Base-by-base conservation (phyloP, 2,797 vertebrate species). In the Leptatherina wallacei region DNA sequence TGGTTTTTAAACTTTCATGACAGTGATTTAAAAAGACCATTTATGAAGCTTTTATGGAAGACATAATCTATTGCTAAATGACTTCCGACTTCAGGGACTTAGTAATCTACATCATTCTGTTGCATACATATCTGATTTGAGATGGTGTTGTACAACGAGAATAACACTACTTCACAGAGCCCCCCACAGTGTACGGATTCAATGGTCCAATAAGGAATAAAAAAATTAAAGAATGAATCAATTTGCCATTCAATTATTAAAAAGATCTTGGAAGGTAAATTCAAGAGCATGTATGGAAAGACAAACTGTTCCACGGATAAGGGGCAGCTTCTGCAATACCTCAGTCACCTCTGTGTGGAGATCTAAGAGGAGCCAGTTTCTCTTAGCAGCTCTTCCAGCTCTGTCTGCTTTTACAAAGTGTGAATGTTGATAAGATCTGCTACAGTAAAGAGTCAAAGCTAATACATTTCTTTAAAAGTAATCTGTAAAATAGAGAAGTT, bases 61-160 rank as follows among this genome's bases (percentile, higher is more conserved):
- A 73, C 68, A 65, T 10, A 3, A 55, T n/a, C 5, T 49, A 64
- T 62, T 30, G 56, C 61, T 77, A 12, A 62, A 80, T 77, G 27
- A 59, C 29, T 18, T 70, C 71, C 57, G 30, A n/a, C n/a, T n/a
- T 59, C 59, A 1, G 0, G 16, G 35, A 59, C 24, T 49, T 24
- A 30, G 44, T 54, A 54, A 52, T 72, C 20, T 59, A 6, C 65
- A 27, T 66, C 35, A 68, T 70, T 81, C 63, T 32, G 40, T 40
- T 3, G 69, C 38, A 29, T 14, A n/a, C 30, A 10, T 4, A 35
- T 60, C n/a, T 38, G 20, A 59, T 44, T 65, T 40, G 44, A 56
- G 32, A 63, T 71, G 65, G 79, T 75, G 22, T 61, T 77, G 55
- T 64, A 74, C 71, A 69, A 65, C 57, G 60, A 52, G 69, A 75